Conservation (phyloP, 2,888 invertebrate species). For the Drosophila mimetica region DNA sequence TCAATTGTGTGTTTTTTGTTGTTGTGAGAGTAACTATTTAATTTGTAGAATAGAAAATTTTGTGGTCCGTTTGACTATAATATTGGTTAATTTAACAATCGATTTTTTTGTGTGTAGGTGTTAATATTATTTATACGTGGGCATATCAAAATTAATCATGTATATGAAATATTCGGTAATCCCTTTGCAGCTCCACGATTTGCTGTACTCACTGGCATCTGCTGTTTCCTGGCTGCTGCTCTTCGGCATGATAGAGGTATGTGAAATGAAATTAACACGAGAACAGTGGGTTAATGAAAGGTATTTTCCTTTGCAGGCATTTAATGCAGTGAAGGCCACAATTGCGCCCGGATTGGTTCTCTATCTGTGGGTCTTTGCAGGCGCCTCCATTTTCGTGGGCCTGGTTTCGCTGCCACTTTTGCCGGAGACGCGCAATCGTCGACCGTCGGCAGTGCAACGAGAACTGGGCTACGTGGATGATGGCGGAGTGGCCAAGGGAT, state of each 20-base stretch:
- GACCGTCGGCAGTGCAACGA: constrained; percentile 68
- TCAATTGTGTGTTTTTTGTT: too few relatives aligned
- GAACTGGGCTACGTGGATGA: constrained; percentile 58
- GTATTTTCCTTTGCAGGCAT: constrained; percentile 49
- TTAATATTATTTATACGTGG: too few relatives aligned
- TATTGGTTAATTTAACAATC: too few relatives aligned
- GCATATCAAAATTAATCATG: too few relatives aligned
- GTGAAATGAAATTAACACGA: background rate
- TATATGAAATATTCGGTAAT: background rate
- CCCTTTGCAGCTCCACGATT: constrained; percentile 56
- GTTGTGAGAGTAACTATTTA: too few relatives aligned
- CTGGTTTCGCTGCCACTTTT: constrained; percentile 68
- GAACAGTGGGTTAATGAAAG: background rate
- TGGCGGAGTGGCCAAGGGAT: constrained; percentile 52
- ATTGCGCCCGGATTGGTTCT: constrained; percentile 54
- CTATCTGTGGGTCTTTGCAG: constrained; percentile 77
- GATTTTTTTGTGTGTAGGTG: too few relatives aligned
- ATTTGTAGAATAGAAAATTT: too few relatives aligned
- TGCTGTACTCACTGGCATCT: constrained; percentile 62
- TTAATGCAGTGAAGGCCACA: constrained; percentile 61
- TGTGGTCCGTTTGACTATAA: too few relatives aligned
- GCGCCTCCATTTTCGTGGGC: constrained; percentile 68
- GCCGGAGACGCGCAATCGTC: constrained; percentile 78
- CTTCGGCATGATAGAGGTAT: constrained; percentile 72
- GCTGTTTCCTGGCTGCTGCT: constrained; percentile 68